A percentile compares a stretch with the other conserved stretches of the same genome.
Evolutionary conservation across 2,113 vertebrate species (phyloP).

Genomic region (Aptenodytes forsteri): DNA sequence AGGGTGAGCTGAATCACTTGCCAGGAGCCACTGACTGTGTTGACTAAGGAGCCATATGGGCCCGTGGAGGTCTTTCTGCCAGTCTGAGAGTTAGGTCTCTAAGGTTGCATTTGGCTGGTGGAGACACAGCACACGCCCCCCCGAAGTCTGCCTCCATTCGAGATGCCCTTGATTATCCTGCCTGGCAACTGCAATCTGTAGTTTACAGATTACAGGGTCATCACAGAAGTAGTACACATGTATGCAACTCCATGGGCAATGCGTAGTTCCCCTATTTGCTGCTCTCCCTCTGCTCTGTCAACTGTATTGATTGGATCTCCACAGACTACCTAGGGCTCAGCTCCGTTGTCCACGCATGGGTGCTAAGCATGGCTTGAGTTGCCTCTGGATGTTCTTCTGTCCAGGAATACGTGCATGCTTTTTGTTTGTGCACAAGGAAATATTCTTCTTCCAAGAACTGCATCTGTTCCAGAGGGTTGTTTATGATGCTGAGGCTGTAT

Average conservation of each 20-base stretch:
- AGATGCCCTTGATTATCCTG: neutral
- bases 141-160: neutral
- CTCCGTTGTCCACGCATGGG: rapidly evolving
- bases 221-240: neutral
- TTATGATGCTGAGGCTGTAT: neutral
- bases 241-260: neutral
- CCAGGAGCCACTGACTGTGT: neutral
- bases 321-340: neutral
- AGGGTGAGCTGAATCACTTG: neutral
- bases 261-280: neutral
- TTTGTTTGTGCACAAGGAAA: neutral
- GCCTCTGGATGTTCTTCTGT: neutral
- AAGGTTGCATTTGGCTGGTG: neutral
- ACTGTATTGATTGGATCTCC: neutral
- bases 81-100: neutral
- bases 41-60: neutral
- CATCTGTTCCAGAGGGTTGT: neutral
- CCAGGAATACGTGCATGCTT: neutral
- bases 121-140: neutral
- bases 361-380: neutral
- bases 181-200: neutral
- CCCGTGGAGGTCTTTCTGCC: neutral
- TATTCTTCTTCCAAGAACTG: constrained; percentile 19
- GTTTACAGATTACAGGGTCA: neutral
- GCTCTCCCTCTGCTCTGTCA: neutral